Evolutionary conservation across 1,140 invertebrate genomes (phyloP).

Genomic region (Aphaenogaster ashmeadi): DNA sequence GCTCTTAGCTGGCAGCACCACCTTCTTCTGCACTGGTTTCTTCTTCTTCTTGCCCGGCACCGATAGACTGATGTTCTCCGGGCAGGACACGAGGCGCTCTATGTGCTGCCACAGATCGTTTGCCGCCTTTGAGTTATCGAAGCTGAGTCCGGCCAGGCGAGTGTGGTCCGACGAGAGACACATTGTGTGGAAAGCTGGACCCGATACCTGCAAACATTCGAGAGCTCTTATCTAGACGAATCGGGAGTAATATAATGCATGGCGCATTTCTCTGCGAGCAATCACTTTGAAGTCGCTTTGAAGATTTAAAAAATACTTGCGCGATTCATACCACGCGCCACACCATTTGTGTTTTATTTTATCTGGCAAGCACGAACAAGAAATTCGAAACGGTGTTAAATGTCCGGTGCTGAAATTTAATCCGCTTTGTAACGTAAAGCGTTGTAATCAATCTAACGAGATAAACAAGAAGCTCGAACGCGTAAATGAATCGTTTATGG

Average conservation of each 20-base stretch:
- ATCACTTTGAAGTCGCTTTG: background rate
- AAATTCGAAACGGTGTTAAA: slow-evolving; percentile 43
- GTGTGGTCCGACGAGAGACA: slow-evolving; percentile 91
- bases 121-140: slow-evolving; percentile 92
- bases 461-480: slow-evolving; percentile 12
- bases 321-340: background rate
- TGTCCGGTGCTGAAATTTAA: slow-evolving; percentile 49
- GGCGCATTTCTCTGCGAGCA: background rate
- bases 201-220: slow-evolving; percentile 86
- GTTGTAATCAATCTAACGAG: slow-evolving; percentile 16
- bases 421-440: slow-evolving; percentile 41
- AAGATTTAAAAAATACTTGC: background rate
- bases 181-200: slow-evolving; percentile 94
- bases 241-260: background rate
- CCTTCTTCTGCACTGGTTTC: slow-evolving; percentile 87
- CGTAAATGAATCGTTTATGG: slow-evolving; percentile 29
- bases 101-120: slow-evolving; percentile 91
- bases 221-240: background rate
- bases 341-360: background rate
- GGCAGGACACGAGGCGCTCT: slow-evolving; percentile 91
- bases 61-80: slow-evolving; percentile 93
- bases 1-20: slow-evolving; percentile 91
- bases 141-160: slow-evolving; percentile 87
- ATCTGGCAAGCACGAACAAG: background rate
- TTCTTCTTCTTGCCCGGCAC: slow-evolving; percentile 90